phyloP scores from a whole-genome alignment of 1,140 invertebrate species.

The Oedothorax gibbosus region DNA sequence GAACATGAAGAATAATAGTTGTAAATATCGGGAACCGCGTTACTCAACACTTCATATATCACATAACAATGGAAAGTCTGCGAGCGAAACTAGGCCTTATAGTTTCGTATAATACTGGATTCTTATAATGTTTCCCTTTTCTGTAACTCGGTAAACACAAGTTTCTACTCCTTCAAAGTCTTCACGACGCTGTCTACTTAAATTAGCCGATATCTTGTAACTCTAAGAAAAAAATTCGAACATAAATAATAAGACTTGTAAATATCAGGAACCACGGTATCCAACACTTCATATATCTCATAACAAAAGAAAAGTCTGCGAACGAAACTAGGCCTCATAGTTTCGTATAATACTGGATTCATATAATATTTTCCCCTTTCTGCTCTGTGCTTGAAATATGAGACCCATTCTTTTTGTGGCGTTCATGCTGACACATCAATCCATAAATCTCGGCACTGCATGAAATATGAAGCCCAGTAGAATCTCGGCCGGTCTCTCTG shows the following conservation, averaged over 20 bases:
- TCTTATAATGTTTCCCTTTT: too few species aligned
- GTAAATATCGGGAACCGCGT: neutral
- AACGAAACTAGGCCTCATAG: neutral
- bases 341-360: slow-evolving; percentile 26
- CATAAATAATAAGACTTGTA: neutral
- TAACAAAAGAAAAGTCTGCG: slow-evolving; percentile 10
- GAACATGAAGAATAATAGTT: neutral
- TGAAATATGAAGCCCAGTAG: slow-evolving; percentile 42
- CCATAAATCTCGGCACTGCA: slow-evolving; percentile 49
- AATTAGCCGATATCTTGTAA: neutral
- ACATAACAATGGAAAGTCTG: slow-evolving; percentile 9
- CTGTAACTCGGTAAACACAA: too few species aligned
- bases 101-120: too few species aligned
- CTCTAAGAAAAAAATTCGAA: neutral
- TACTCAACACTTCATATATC: neutral
- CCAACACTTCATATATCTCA: neutral
- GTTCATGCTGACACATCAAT: slow-evolving; percentile 52
- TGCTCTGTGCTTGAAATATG: slow-evolving; percentile 29
- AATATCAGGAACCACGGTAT: neutral
- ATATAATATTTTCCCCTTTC: slow-evolving; percentile 27
- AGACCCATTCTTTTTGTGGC: slow-evolving; percentile 39
- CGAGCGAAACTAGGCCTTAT: too few species aligned
- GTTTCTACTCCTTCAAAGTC: too few species aligned
- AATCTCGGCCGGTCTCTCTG: too few species aligned
- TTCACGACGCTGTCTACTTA: neutral